A percentile compares a stretch with the other conserved stretches of the same genome.
Conservation (phyloP, 1,140 invertebrate species). For the Leptopilina clavipes region DNA sequence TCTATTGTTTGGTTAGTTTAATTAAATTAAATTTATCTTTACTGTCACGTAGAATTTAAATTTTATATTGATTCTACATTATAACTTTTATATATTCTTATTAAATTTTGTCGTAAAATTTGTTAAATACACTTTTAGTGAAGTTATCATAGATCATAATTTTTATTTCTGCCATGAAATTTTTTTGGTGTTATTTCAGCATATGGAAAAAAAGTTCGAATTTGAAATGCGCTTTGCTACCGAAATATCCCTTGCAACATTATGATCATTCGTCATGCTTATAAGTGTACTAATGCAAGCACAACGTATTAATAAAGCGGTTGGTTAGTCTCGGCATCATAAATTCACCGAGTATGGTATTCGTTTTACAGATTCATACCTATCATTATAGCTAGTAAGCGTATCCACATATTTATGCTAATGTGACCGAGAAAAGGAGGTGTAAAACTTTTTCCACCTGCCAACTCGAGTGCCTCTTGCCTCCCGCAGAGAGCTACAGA, state of each 20-base stretch:
- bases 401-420: constrained; percentile 71
- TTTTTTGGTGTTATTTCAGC: not conserved
- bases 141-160: not conserved
- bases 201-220: not conserved
- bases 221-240: constrained; percentile 53
- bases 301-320: constrained; percentile 73
- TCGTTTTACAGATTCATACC: constrained; percentile 42
- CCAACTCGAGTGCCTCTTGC: constrained; percentile 46
- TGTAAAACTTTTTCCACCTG: constrained; percentile 70
- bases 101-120: too few relatives aligned
- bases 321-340: constrained; percentile 60
- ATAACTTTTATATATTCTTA: too few relatives aligned
- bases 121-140: too few relatives aligned
- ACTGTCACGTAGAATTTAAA: too few relatives aligned
- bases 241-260: constrained; percentile 61
- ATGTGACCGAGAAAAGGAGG: constrained; percentile 65
- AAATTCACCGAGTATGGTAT: constrained; percentile 59
- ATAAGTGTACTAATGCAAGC: constrained; percentile 73
- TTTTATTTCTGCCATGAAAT: not conserved
- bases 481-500: constrained; percentile 45
- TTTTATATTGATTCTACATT: too few relatives aligned
- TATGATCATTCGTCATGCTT: constrained; percentile 72
- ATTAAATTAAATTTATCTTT: not conserved
- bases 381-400: constrained; percentile 36
- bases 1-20: not conserved